phyloP scores from a whole-genome alignment of 2,888 invertebrate genomes.

The Lypha dubia region DNA sequence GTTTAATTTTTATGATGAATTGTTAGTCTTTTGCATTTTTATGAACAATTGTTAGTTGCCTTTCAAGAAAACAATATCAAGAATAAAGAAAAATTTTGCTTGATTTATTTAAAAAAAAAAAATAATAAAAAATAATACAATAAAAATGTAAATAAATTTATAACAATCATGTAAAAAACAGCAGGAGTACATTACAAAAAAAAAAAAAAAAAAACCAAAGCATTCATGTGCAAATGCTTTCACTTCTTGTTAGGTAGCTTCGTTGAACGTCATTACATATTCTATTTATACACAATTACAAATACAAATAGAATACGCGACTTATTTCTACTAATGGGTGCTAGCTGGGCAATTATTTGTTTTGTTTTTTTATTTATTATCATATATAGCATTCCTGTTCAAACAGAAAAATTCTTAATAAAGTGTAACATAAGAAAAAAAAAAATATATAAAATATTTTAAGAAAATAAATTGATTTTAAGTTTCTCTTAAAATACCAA shows the following conservation, averaged over 20 bases:
- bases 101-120: background rate
- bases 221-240: too few relatives aligned
- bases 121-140: background rate
- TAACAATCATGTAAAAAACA: conserved; percentile 4
- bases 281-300: too few relatives aligned
- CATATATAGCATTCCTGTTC: background rate
- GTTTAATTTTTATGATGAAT: background rate
- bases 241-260: too few relatives aligned
- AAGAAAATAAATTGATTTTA: too few relatives aligned
- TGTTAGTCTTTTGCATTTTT: background rate
- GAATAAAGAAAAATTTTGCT: background rate
- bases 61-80: background rate
- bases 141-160: background rate
- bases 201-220: too few relatives aligned
- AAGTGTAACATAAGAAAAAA: background rate
- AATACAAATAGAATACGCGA: too few relatives aligned
- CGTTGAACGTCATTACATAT: too few relatives aligned
- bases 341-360: too few relatives aligned
- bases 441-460: too few relatives aligned
- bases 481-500: too few relatives aligned
- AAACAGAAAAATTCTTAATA: conserved; percentile 1
- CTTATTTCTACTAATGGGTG: too few relatives aligned
- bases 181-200: background rate
- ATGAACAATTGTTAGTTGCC: background rate
- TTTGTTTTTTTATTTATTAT: too few relatives aligned